These are phyloP conservation scores for Erythrolamprus reginae DNA, from an alignment of 2,113 vertebrate genomes.

Conservation along the genomic window DNA sequence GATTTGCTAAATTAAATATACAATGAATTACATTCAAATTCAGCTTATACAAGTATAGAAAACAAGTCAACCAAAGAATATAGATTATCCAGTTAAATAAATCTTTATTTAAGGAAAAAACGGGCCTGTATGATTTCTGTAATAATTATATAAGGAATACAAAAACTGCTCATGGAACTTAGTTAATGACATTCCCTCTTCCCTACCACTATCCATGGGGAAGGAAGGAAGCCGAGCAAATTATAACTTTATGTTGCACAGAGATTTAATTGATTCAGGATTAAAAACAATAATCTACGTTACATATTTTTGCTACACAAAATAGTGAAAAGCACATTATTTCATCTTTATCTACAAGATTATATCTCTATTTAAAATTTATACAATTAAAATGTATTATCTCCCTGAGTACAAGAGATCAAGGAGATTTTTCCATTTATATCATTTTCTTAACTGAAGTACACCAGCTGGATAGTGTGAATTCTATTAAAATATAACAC, in stretches of 20 bases:
- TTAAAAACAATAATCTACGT: background rate
- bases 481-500: background rate
- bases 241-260: background rate
- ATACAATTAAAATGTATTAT: background rate
- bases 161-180: background rate
- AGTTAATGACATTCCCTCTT: background rate
- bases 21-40: background rate
- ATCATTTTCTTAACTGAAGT: background rate
- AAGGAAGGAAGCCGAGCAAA: background rate
- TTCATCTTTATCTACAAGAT: background rate
- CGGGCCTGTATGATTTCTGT: background rate
- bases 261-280: background rate
- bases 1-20: slow-evolving; percentile 60
- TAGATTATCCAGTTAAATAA: background rate
- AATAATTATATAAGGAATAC: background rate
- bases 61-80: background rate
- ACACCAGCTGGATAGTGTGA: background rate
- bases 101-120: background rate
- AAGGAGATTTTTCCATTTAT: background rate
- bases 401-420: background rate
- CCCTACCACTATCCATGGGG: background rate
- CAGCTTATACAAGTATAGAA: background rate
- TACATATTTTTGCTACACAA: background rate
- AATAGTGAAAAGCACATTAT: background rate
- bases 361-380: background rate